A percentile compares a stretch with the other conserved stretches of the same genome.
These are phyloP conservation scores for Melanotaenia maccullochi DNA, from an alignment of 2,797 vertebrate species.

Conservation along the genomic window DNA sequence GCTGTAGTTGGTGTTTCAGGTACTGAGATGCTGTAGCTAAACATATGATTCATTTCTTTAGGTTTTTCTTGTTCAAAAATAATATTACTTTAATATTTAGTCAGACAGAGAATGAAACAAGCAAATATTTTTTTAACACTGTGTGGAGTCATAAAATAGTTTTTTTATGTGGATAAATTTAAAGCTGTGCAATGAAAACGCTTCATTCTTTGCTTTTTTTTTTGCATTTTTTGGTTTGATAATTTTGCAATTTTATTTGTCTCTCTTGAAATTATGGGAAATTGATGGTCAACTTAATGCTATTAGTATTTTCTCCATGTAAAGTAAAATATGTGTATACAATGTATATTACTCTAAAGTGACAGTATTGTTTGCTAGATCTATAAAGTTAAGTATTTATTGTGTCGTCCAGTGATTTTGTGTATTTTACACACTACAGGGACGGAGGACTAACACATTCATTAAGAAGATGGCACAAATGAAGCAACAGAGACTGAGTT, in stretches of 20 bases:
- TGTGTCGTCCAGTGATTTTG: neutral
- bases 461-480: neutral
- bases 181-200: neutral
- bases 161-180: neutral
- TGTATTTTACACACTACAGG: neutral
- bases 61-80: neutral
- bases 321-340: neutral
- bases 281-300: conserved; percentile 1
- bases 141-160: neutral
- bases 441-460: neutral
- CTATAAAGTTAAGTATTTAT: neutral
- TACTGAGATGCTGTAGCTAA: neutral
- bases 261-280: neutral
- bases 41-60: neutral
- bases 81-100: neutral
- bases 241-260: neutral
- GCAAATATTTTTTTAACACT: neutral
- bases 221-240: neutral
- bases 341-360: neutral
- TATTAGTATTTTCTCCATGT: neutral
- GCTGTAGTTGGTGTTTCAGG: neutral
- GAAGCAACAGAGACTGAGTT: neutral
- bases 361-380: neutral
- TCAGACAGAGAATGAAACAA: neutral
- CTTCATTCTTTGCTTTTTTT: neutral